Conservation (phyloP, 1,140 invertebrate genomes). For the Diachasma alloeum region DNA sequence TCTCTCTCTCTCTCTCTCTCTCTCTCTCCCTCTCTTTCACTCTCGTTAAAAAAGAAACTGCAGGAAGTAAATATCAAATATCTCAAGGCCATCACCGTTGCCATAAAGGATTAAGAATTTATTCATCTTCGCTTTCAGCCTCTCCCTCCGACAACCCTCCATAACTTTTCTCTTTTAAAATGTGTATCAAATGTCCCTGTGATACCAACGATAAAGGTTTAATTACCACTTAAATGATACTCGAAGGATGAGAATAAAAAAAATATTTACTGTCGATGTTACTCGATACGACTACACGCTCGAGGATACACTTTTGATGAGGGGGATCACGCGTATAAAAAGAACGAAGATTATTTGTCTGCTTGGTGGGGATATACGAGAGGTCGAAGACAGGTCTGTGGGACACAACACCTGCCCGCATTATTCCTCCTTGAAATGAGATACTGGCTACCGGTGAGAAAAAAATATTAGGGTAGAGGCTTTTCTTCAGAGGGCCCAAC, state of each 20-base stretch:
- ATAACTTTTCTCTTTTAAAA: background rate
- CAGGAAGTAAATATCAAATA: too few relatives aligned
- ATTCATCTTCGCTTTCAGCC: too few relatives aligned
- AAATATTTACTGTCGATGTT: background rate
- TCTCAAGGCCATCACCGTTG: too few relatives aligned
- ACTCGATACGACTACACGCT: background rate
- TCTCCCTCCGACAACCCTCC: background rate
- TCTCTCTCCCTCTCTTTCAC: too few relatives aligned
- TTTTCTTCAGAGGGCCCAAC: too few relatives aligned
- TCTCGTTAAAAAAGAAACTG: too few relatives aligned
- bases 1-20: too few relatives aligned
- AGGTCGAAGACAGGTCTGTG: background rate
- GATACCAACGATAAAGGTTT: background rate
- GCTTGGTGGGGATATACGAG: background rate
- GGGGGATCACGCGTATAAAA: background rate
- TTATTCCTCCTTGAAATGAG: slow-evolving; percentile 1
- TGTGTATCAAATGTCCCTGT: background rate
- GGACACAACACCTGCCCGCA: slow-evolving; percentile 3
- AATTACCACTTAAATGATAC: slow-evolving; percentile 5
- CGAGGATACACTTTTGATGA: background rate
- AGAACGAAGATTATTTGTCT: background rate
- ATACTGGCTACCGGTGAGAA: background rate
- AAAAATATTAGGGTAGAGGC: background rate
- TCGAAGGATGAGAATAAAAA: background rate
- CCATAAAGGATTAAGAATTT: too few relatives aligned